Base-by-base conservation (phyloP, 2,888 invertebrate species). In the Pristionchus arcanus region DNA sequence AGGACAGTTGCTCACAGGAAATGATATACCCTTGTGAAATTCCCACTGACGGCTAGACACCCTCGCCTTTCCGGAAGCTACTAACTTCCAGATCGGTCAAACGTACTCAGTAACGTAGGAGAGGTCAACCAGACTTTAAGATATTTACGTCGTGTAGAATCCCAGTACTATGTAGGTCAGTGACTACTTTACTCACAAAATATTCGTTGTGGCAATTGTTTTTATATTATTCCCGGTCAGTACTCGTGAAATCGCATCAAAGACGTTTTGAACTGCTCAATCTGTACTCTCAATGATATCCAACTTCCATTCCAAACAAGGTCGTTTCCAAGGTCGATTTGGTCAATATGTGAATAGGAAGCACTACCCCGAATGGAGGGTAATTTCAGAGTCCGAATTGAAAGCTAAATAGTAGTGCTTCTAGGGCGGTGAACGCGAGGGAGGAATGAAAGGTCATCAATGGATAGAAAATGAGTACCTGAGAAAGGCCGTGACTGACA, bases 401-500 rank as follows among this genome's bases (percentile, higher is more conserved):
- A n/a, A 28, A 25, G 28, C 68, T n/a, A 42, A 77, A 21, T 37
- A 37, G 42, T 5, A 31, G 71, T n/a, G 11, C 71, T 34, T 71
- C 25, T 28, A 34, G 55, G 55, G 42, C 25, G n/a, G 68, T 68
- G 34, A 71, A 42, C 4, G 81, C 49, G n/a, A 5, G 42, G 25
- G 42, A 2, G 49, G 25, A 37, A 81, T 49, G 31, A n/a, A 25
- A n/a, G 63, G 63, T n/a, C 4, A 21, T n/a, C 11, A n/a, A 85
- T 59, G n/a, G 37, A 59, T 59, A 15, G 34, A 25, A 42, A 68
- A 66, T 28, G 77, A 42, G 59, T 55, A 93, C 93, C 93, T 94
- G 15, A 94, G 91, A 68, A 94, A 92, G 2, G 94, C 94, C 7
- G 95, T 95, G 28, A 93, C 94, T 0, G 81, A 86, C 95, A 95